phyloP scores from a whole-genome alignment of 2,888 invertebrate species.

The Stenoptilia bipunctidactyla region DNA sequence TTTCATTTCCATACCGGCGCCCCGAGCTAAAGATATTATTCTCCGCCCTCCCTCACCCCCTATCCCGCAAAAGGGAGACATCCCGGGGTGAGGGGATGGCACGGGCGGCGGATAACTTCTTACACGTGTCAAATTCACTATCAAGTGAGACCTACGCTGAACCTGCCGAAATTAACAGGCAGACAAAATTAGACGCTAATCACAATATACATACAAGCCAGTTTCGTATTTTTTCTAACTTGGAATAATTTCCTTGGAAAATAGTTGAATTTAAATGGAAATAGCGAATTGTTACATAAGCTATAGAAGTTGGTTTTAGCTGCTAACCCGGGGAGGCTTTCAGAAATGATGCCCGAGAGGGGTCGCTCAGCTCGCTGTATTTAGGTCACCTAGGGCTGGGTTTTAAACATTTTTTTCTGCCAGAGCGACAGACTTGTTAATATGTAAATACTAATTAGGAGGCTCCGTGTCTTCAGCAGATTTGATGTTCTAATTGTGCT shows the following conservation, averaged over 20 bases:
- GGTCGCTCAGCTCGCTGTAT: slow-evolving; percentile 29
- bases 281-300: too few species aligned
- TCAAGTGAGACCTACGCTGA: not conserved
- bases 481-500: not conserved
- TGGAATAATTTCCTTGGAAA: not conserved
- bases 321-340: slow-evolving; percentile 4
- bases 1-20: slow-evolving; percentile 39
- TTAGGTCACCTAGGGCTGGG: slow-evolving; percentile 38
- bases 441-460: slow-evolving; percentile 21
- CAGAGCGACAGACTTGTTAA: not conserved
- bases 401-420: slow-evolving; percentile 14
- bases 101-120: slow-evolving; percentile 19
- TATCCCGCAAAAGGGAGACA: slow-evolving; percentile 20
- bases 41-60: slow-evolving; percentile 28
- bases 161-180: not conserved
- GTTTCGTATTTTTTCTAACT: too few species aligned
- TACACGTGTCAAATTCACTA: slow-evolving; percentile 1
- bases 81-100: slow-evolving; percentile 20
- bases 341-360: slow-evolving; percentile 23
- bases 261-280: too few species aligned
- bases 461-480: not conserved
- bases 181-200: too few species aligned
- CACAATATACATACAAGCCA: too few species aligned
- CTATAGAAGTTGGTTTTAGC: too few species aligned
- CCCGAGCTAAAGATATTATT: slow-evolving; percentile 39